Evolutionary conservation across 2,797 vertebrate species (phyloP), one percentile per base, ranked within the genome.

Genomic region (Mionectes olivaceus): DNA sequence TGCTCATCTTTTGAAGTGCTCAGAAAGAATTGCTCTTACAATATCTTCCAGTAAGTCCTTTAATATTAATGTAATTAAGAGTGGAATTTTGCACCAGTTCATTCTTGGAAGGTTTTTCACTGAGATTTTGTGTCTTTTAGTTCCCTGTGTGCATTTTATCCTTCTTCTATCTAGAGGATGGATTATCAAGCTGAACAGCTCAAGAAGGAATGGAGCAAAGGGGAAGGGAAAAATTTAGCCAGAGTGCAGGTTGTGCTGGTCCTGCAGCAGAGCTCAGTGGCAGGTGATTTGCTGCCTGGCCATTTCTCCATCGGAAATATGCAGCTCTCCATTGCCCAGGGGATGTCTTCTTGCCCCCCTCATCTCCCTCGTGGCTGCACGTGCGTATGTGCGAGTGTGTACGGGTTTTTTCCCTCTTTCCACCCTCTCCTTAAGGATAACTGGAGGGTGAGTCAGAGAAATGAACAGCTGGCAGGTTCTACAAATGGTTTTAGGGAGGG

Each of bases 401-500:
- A 28, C 0, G 0, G 39, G 10, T 49, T 82, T 87, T 90, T 70
- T 75, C 67, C 47, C 73, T 53, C 16, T 7, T 89, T 49, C 61
- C 16, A 19, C 56, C 84, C 47, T 73, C 32, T 94, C 68, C 41
- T 73, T 47, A 80, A 87, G 75, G 22, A 46, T 84, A 87, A 89
- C 61, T 79, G 87, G 56, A 93, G 27, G 61, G 64, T 74, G 52
- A 93, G 68, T n/a, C 69, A 46, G 81, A 83, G 87, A 83, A 86
- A 85, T 55, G 67, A 95, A 75, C 84, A 96, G 77, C 88, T 97
- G 96, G 85, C 92, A 90, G 65, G 82, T 93, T 88, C 80, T 84
- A 90, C 65, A 86, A 90, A 93, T 85, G 85, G 64, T 77, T 93
- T 92, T 82, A 83, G 77, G 94, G 92, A 96, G 84, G 87, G 67